Evolutionary conservation across 2,113 vertebrate species (phyloP).

Genomic region (Laticauda laticaudata): DNA sequence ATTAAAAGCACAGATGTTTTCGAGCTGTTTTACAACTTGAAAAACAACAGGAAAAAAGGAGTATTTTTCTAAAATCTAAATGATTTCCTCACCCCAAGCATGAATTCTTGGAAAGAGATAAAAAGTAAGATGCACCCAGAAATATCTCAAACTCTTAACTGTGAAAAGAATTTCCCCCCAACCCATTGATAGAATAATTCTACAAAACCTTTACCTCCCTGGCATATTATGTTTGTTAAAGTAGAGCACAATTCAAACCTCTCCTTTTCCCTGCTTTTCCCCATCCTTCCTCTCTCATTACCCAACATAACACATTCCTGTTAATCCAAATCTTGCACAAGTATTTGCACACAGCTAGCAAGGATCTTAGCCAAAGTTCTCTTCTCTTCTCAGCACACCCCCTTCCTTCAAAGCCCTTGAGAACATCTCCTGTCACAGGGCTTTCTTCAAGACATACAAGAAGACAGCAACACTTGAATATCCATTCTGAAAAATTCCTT

Average conservation of each 20-base stretch:
- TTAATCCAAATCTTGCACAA: not conserved
- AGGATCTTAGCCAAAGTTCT: not conserved
- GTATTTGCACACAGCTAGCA: not conserved
- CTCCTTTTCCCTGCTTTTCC: not conserved
- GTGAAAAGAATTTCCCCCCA: conserved; percentile 24
- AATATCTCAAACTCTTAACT: not conserved
- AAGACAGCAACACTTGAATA: conserved; percentile 27
- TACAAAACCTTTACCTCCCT: not conserved
- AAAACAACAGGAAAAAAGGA: not conserved
- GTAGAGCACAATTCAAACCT: not conserved
- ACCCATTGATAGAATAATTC: conserved; percentile 31
- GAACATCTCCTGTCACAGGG: conserved; percentile 31
- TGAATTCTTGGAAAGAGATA: not conserved
- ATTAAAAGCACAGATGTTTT: not conserved
- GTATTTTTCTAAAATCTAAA: not conserved
- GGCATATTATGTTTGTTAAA: not conserved
- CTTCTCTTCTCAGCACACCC: not conserved
- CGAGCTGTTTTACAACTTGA: not conserved
- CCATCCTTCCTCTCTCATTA: not conserved
- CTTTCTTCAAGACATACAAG: conserved; percentile 13
- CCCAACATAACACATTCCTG: not conserved
- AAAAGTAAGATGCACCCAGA: not conserved
- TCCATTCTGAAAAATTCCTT: conserved; percentile 12
- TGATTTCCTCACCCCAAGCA: not conserved
- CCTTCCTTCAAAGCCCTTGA: not conserved